Evolutionary conservation across 1,140 invertebrate genomes (phyloP).

Genomic region (Drosophila lini): DNA sequence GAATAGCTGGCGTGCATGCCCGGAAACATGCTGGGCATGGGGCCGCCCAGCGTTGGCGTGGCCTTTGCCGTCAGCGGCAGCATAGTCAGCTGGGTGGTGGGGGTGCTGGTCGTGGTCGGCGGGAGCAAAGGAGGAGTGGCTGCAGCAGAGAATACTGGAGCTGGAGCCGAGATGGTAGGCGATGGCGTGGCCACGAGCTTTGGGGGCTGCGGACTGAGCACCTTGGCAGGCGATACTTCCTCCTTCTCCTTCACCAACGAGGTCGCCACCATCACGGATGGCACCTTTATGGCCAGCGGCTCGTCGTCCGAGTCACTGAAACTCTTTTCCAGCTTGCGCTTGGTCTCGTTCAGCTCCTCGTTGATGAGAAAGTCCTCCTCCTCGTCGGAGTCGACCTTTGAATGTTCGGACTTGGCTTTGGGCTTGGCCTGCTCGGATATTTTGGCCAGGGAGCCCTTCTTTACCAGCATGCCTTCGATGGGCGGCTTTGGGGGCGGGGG

Average conservation of each 20-base stretch:
- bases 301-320: constrained; percentile 87
- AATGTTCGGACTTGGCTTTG: constrained; percentile 66
- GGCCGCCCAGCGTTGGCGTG: constrained; percentile 10
- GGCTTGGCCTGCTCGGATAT: constrained; percentile 61
- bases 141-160: constrained; percentile 7
- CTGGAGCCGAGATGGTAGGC: constrained; percentile 4
- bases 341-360: constrained; percentile 82
- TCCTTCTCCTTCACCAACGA: constrained; percentile 36
- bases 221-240: constrained; percentile 15
- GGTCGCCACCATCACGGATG: constrained; percentile 29
- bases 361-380: constrained; percentile 82
- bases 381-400: constrained; percentile 73
- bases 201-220: constrained; percentile 14
- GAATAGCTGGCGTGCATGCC: constrained; percentile 53
- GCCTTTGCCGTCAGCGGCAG: constrained; percentile 68
- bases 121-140: background rate
- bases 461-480: constrained; percentile 81
- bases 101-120: constrained; percentile 11
- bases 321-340: constrained; percentile 84
- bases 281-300: constrained; percentile 85
- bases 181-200: constrained; percentile 13
- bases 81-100: constrained; percentile 59
- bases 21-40: constrained; percentile 23
- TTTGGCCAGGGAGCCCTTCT: constrained; percentile 73
- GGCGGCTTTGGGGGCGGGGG: constrained; percentile 49